Evolutionary conservation across 2,113 vertebrate genomes (phyloP).

Genomic region (Andinoacara biseriatus): DNA sequence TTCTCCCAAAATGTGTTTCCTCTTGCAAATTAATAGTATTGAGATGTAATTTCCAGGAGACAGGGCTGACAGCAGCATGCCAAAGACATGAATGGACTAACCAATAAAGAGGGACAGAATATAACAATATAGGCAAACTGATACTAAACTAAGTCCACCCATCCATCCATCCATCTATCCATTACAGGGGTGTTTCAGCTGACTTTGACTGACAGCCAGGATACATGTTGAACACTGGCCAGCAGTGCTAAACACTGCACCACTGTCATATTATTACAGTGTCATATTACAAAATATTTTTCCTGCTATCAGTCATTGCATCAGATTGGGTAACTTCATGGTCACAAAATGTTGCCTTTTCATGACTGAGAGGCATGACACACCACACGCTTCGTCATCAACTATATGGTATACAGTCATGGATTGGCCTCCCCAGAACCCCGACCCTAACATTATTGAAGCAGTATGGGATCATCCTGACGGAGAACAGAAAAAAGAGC

Average conservation of each 20-base stretch:
- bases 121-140: not conserved
- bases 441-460: not conserved
- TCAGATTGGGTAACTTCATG: not conserved
- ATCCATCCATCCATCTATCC: not conserved
- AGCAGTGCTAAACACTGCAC: not conserved
- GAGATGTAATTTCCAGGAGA: not conserved
- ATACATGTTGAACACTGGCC: not conserved
- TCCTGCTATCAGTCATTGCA: not conserved
- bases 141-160: not conserved
- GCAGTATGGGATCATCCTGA: not conserved
- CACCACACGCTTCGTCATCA: not conserved
- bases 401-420: not conserved
- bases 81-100: not conserved
- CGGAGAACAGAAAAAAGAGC: not conserved
- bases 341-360: not conserved
- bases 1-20: not conserved
- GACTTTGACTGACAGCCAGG: too few relatives aligned
- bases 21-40: not conserved
- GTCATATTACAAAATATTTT: not conserved
- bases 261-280: not conserved
- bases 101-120: not conserved
- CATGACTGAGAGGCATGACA: not conserved
- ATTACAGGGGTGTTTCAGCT: not conserved
- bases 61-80: not conserved
- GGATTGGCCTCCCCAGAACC: not conserved